Evolutionary conservation across 2,797 vertebrate species (phyloP).

Genomic region (Acanthiza pusilla): DNA sequence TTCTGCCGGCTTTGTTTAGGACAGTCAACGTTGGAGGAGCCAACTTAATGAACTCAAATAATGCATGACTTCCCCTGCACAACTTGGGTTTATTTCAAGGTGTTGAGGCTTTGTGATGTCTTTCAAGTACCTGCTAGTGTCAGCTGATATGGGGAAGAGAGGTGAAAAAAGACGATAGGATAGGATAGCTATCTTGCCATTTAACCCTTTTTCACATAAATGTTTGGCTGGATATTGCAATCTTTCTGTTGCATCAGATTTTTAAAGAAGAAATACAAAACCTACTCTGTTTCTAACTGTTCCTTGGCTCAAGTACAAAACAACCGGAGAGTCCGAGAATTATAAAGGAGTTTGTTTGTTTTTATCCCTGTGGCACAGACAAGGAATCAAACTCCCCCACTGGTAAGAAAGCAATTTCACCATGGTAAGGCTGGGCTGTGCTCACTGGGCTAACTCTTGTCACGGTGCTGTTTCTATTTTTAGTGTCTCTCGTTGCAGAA

Average conservation of each 20-base stretch:
- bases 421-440: background rate
- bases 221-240: background rate
- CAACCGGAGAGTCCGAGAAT: background rate
- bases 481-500: background rate
- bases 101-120: background rate
- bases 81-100: background rate
- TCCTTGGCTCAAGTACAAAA: background rate
- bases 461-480: background rate
- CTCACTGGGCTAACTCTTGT: background rate
- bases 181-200: rapidly evolving
- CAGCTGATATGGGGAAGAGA: background rate
- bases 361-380: background rate
- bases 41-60: background rate
- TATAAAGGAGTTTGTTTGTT: background rate
- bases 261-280: background rate
- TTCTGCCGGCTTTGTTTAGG: background rate
- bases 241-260: background rate
- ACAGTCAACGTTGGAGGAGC: background rate
- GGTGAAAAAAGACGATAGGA: rapidly evolving
- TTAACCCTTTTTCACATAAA: rapidly evolving
- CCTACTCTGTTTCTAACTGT: background rate
- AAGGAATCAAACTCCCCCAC: background rate
- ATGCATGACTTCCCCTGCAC: background rate
- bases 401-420: background rate
- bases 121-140: background rate